Conservation (phyloP, 2,888 invertebrate genomes). For the Allolobophora icterica region DNA sequence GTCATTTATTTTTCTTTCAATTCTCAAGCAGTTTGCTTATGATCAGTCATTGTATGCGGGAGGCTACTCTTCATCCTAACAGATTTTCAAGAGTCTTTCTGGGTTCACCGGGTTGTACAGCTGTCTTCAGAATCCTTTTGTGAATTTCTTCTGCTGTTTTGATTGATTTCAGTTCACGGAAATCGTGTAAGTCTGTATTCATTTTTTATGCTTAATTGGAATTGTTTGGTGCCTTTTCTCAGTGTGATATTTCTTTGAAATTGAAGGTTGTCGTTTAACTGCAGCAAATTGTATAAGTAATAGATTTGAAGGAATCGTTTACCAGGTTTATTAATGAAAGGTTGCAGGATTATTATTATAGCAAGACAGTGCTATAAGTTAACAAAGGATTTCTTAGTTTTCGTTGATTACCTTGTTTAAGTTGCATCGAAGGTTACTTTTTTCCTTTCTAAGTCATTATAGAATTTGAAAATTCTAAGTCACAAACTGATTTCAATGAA, state of each 20-base stretch:
- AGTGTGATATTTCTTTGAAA: slow-evolving; percentile 10
- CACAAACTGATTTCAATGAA: neutral
- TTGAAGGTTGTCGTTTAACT: neutral
- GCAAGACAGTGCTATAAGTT: neutral
- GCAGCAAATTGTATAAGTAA: neutral
- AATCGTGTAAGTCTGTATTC: neutral
- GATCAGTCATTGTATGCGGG: no score
- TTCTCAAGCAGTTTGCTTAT: neutral
- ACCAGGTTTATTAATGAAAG: neutral
- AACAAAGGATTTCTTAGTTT: neutral
- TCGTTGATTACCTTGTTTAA: neutral
- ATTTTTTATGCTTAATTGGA: neutral
- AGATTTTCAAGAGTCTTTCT: neutral
- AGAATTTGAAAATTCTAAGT: slow-evolving; percentile 9
- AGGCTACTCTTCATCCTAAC: neutral
- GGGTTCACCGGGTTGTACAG: neutral
- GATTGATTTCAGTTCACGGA: neutral
- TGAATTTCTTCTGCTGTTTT: neutral
- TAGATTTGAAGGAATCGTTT: neutral
- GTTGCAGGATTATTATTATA: slow-evolving; percentile 3
- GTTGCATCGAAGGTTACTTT: neutral
- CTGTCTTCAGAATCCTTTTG: neutral
- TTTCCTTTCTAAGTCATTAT: neutral
- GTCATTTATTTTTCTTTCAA: neutral
- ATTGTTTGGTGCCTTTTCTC: slow-evolving; percentile 2